Evolutionary conservation across 2,797 vertebrate genomes (phyloP).

Genomic region (Schizopygopsis pylzovi): DNA sequence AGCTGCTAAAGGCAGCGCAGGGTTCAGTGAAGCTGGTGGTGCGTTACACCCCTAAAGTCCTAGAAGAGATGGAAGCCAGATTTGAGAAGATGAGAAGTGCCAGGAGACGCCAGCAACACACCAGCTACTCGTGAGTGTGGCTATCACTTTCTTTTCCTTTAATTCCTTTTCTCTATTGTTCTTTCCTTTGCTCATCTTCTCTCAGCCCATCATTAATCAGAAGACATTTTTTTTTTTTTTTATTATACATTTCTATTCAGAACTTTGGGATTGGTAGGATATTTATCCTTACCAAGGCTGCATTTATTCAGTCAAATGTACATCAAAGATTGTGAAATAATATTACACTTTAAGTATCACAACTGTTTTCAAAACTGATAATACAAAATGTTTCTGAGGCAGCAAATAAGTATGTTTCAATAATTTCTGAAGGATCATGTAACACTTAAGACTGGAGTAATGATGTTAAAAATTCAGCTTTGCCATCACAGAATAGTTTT

Average conservation of each 20-base stretch:
- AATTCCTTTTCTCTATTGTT: slow-evolving; percentile 13
- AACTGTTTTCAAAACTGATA: neutral
- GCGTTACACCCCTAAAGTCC: slow-evolving; percentile 90
- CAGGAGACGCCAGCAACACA: slow-evolving; percentile 90
- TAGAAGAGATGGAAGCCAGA: slow-evolving; percentile 94
- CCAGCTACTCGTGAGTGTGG: slow-evolving; percentile 88
- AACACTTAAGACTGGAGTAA: too few species aligned
- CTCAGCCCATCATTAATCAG: neutral
- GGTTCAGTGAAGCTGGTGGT: slow-evolving; percentile 91
- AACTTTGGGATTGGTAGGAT: neutral
- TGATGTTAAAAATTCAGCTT: too few species aligned
- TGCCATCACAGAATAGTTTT: neutral
- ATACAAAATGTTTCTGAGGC: too few species aligned
- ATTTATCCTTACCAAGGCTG: neutral
- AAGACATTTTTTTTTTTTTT: neutral
- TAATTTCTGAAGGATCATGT: too few species aligned
- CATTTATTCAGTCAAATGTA: neutral
- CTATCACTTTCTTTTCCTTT: neutral
- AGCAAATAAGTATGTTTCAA: too few species aligned
- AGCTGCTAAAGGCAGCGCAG: slow-evolving; percentile 91
- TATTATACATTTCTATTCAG: neutral
- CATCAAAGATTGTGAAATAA: neutral
- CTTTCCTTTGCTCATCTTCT: neutral
- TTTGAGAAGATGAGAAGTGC: slow-evolving; percentile 94
- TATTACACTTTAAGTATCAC: neutral